Base-by-base conservation (phyloP, 2,797 vertebrate genomes). In the Hoplostethus mediterraneus region DNA sequence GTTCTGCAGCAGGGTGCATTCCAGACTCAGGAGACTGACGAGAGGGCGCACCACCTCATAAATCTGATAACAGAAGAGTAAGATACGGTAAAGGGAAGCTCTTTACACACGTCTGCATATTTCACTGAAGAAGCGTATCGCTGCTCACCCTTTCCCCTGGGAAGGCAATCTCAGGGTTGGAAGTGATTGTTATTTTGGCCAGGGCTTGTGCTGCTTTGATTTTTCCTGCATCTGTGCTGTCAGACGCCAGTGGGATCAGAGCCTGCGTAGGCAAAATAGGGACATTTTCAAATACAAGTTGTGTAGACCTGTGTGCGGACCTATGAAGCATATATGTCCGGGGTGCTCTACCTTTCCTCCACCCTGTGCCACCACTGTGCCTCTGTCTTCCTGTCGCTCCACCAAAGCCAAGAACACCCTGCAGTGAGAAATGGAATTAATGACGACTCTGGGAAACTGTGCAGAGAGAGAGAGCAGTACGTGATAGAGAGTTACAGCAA, bases 321-420 rank as follows among this genome's bases (percentile, higher is more conserved):
- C 56, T 21, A 67, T 9, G 3, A 52, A 36, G 4, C 3, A 3
- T 25, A 74, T 71, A 62, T 17, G 59, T 51, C 6, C 40, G 1
- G 0, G 14, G 6, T 14, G 9, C n/a, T 79, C 89, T 90, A 99
- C 98, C 96, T 99, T 99, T 89, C 98, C 98, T 76, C 97, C 98
- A 79, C 98, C 98, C 68, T 99, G 97, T 6, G 98, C 98, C 14
- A 99, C 97, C 77, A 99, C 97, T 0, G 90, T 89, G 13, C 98
- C 98, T n/a, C 98, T 91, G 86, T 98, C 97, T 86, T 97, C 97
- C 0, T 96, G 94, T 7, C 96, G 94, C 7, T 97, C 96, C 79
- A 99, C 98, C 84, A 98, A 84, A 0, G 98, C 97, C 93, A 99
- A 92, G 83, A 99, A 98, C 48, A 99, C 97, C 83, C 98, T 99